These are phyloP conservation scores for Nephrotoma guestfalica DNA, from an alignment of 2,888 invertebrate species.

Conservation along the genomic window DNA sequence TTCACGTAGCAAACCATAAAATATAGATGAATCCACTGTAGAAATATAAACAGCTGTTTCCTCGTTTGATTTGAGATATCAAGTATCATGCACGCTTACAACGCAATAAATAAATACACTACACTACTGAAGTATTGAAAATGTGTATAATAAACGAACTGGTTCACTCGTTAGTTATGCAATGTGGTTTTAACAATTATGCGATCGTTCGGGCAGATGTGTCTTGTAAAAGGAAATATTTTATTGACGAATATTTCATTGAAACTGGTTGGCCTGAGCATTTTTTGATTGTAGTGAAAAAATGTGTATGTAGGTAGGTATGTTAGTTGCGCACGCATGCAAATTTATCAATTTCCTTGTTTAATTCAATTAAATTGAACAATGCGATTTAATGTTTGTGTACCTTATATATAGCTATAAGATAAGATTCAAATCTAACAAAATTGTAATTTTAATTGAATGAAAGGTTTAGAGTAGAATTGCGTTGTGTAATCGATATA, in stretches of 20 bases:
- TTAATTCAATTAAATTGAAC: not conserved
- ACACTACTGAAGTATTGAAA: not conserved
- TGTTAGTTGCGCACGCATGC: not conserved
- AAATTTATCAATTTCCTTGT: not conserved
- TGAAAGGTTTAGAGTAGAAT: too few species aligned
- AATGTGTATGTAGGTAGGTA: not conserved
- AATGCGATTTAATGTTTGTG: not conserved
- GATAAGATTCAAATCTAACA: too few species aligned
- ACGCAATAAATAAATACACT: not conserved
- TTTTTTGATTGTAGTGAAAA: not conserved
- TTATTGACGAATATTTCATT: not conserved
- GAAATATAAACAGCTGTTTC: not conserved
- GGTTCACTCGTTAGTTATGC: not conserved
- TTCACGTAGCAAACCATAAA: not conserved
- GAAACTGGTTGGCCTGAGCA: not conserved
- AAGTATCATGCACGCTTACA: not conserved
- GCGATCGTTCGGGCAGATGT: not conserved
- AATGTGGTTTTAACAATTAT: not conserved
- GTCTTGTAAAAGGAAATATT: not conserved
- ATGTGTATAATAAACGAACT: not conserved
- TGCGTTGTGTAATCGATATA: too few species aligned
- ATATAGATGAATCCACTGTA: not conserved
- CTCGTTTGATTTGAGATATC: not conserved
- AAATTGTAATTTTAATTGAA: too few species aligned
- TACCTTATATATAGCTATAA: too few species aligned